Evolutionary conservation across 2,797 vertebrate genomes (phyloP).

Genomic region (Heterohyrax brucei): DNA sequence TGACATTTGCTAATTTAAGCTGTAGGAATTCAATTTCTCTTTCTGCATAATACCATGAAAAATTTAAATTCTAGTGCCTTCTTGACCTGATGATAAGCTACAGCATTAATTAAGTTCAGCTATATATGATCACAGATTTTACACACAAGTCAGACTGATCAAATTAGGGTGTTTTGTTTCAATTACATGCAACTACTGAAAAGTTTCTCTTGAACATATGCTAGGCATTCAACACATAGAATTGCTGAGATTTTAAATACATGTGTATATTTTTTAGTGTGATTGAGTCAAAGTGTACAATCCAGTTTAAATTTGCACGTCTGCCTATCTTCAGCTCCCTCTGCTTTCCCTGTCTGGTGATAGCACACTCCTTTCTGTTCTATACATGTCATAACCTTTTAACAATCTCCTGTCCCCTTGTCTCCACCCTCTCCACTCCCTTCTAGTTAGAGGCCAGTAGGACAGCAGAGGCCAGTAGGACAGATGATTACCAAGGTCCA

Average conservation of each 20-base stretch:
- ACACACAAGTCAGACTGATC: background rate
- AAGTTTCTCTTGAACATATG: background rate
- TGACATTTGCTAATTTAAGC: background rate
- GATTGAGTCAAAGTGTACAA: no score
- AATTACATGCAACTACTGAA: background rate
- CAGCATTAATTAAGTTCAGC: background rate
- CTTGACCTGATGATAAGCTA: background rate
- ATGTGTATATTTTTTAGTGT: no score
- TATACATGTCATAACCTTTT: no score
- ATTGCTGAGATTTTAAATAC: background rate
- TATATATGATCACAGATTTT: background rate
- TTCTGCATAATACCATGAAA: conserved; percentile 8
- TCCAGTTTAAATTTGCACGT: no score
- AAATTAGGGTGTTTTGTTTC: background rate
- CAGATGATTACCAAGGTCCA: no score
- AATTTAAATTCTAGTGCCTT: conserved; percentile 21
- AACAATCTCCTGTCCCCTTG: no score
- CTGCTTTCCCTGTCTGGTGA: no score
- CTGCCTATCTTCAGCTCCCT: no score
- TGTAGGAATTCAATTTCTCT: conserved; percentile 44
- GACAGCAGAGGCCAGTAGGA: no score
- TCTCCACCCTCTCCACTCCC: no score
- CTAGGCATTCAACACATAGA: background rate
- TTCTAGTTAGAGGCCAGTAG: no score
- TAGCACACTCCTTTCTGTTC: no score